Evolutionary conservation across 2,113 vertebrate genomes (phyloP), one percentile per base, ranked within the genome.

Genomic region (Neoarius graeffei): DNA sequence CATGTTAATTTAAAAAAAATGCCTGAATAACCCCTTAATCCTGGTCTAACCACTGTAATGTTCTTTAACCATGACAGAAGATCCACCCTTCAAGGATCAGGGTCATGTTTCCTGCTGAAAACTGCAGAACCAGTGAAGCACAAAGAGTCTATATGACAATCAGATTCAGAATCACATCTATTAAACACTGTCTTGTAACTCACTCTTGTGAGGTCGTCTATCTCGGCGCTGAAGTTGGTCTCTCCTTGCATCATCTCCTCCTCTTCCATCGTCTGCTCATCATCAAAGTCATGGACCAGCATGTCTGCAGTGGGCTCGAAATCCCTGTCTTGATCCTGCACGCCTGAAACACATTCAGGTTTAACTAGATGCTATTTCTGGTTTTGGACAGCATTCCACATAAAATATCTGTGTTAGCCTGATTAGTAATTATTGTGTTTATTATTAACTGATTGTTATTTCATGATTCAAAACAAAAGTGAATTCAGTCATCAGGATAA

Each of bases 271-370:
- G 98, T 99, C 84, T 97, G 96, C 90, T 99, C 98, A 89, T 99
- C 98, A 90, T 99, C 98, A 93, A 97, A 99, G 94, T 99, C 98
- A 92, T 99, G 98, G 91, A 99, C 97, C 87, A 99, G 95, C 98
- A 99, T 99, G 89, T 99, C 98, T 94, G 96, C 98, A 74, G 97
- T 96, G 84, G 97, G 98, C 94, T 99, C 98, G 90, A 99, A 99
- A 91, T 99, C 98, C 94, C 96, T 96, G 96, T 99, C 98, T 90
- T 97, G 97, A 83, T 97, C 97, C 93, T 94, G 83, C 69, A 89
- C 93, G 93, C 95, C 96, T 94, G 96, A 97, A 94, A 96, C 97
- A 95, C 97, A 97, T 97, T 85, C 83, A 83, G 80, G 86, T 89
- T 85, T 90, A 91, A 89, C 92, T 83, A 91, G 54, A 79, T 35